Conservation (phyloP, 2,113 vertebrate genomes). For the Xyrauchen texanus region DNA sequence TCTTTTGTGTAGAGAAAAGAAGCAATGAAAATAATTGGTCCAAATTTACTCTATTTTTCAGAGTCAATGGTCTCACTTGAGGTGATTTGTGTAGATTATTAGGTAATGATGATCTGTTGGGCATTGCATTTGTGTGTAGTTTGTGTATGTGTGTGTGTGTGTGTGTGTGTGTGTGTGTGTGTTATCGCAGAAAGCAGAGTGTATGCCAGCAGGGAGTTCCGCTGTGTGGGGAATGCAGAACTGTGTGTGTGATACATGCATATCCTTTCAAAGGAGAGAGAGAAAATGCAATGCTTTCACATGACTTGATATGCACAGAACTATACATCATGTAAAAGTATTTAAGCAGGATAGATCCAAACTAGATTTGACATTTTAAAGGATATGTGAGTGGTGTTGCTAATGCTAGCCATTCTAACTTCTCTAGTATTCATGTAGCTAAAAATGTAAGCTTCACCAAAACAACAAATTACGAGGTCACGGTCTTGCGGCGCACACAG, state of each 20-base stretch:
- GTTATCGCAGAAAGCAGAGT: background rate
- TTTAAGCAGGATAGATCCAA: background rate
- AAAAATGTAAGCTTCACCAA: background rate
- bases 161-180: conserved; percentile 42
- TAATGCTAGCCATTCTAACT: background rate
- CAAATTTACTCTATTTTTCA: too few species aligned
- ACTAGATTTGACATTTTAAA: background rate
- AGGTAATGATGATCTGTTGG: too few species aligned
- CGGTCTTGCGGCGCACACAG: conserved; percentile 34
- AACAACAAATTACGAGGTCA: conserved; percentile 56
- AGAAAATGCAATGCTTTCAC: background rate
- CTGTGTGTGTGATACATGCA: conserved; percentile 29
- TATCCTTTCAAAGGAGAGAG: background rate
- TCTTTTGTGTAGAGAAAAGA: too few species aligned
- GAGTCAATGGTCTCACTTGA: too few species aligned
- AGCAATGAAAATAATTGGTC: too few species aligned
- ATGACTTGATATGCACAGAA: too few species aligned
- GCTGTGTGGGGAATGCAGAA: conserved; percentile 7
- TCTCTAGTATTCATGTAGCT: background rate
- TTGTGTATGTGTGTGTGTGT: conserved; percentile 44
- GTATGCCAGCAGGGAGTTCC: conserved; percentile 24
- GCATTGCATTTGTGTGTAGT: conserved; percentile 17
- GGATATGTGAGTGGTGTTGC: background rate
- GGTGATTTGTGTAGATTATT: too few species aligned
- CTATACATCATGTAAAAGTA: background rate